phyloP scores from a whole-genome alignment of 2,888 invertebrate species.

The Dynastes tityus region DNA sequence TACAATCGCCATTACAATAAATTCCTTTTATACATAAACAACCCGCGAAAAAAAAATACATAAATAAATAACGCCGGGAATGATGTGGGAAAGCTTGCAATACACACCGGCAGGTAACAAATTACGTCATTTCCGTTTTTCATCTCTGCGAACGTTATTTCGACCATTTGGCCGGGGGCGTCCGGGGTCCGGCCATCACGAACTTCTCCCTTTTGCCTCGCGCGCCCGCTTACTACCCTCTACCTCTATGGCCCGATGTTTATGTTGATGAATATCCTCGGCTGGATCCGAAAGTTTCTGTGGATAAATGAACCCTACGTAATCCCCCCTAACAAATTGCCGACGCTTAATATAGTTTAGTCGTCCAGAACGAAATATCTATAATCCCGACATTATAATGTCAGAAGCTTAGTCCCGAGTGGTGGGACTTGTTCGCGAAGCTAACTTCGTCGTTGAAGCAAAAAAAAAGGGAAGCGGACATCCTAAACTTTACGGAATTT shows the following conservation, averaged over 20 bases:
- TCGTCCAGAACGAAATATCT: slow-evolving; percentile 29
- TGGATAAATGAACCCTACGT: slow-evolving; percentile 24
- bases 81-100: not conserved
- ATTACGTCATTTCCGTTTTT: slow-evolving; percentile 8
- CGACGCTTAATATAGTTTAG: slow-evolving; percentile 32
- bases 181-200: not conserved
- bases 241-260: slow-evolving; percentile 19
- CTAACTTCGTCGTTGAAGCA: not conserved
- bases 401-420: not conserved
- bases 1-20: too few relatives aligned
- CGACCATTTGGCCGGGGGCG: too few relatives aligned
- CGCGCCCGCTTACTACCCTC: not conserved
- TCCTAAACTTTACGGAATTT: not conserved
- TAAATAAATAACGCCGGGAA: not conserved
- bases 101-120: not conserved
- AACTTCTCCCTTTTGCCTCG: not conserved
- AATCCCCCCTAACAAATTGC: slow-evolving; percentile 37
- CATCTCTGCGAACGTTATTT: not conserved
- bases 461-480: not conserved
- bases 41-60: not conserved
- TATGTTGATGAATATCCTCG: slow-evolving; percentile 36
- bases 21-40: too few relatives aligned
- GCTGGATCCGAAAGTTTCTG: slow-evolving; percentile 27
- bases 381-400: slow-evolving; percentile 38
- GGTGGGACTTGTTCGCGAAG: not conserved